Evolutionary conservation across 2,888 invertebrate genomes (phyloP).

Genomic region (Euplexia lucipara): DNA sequence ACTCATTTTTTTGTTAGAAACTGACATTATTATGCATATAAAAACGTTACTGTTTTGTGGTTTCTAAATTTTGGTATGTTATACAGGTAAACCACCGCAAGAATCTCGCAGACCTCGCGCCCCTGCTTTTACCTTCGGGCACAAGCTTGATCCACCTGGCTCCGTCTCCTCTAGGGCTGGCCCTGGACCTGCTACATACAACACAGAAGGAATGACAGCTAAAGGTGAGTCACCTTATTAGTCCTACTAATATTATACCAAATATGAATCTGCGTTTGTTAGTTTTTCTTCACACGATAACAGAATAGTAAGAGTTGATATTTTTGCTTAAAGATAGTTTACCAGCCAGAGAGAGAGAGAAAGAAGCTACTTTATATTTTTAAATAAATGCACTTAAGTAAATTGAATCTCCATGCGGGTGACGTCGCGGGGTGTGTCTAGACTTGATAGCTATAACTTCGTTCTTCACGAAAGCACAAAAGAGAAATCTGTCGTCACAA

Average conservation of each 20-base stretch:
- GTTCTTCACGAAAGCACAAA: conserved; percentile 27
- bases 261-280: background rate
- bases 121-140: conserved; percentile 96
- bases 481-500: conserved; percentile 51
- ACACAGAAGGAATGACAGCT: conserved; percentile 95
- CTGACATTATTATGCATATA: background rate
- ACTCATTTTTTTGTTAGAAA: conserved; percentile 4
- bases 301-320: background rate
- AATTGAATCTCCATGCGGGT: background rate
- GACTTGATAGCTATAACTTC: conserved; percentile 7
- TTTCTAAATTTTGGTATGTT: conserved; percentile 6
- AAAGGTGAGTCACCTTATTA: conserved; percentile 92
- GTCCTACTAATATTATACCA: background rate
- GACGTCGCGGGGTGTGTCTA: background rate
- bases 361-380: background rate
- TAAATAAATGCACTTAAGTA: background rate
- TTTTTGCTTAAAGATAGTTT: background rate
- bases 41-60: background rate
- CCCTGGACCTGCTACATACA: conserved; percentile 97
- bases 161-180: conserved; percentile 91
- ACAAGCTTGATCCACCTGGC: conserved; percentile 90
- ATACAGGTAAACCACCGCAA: conserved; percentile 93
- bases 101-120: conserved; percentile 95
- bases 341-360: background rate
- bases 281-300: background rate